phyloP scores from a whole-genome alignment of 2,113 vertebrate species.

The Physeter macrocephalus region DNA sequence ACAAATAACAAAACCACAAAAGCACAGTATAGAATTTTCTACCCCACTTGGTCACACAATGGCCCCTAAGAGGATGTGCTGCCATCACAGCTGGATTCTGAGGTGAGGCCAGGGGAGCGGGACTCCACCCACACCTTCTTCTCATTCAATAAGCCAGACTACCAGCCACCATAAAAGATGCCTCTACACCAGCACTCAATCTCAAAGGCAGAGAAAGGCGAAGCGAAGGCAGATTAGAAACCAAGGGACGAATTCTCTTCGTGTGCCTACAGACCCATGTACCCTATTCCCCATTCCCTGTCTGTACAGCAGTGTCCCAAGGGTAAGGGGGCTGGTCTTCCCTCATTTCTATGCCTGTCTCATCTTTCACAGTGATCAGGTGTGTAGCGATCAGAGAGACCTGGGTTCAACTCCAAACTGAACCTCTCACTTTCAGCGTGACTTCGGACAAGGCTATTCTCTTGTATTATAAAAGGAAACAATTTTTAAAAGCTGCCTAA shows the following conservation, averaged over 20 bases:
- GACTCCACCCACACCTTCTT: not conserved
- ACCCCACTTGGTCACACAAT: not conserved
- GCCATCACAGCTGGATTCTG: not conserved
- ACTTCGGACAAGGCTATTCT: not conserved
- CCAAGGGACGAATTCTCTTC: not conserved
- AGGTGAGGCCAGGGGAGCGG: not conserved
- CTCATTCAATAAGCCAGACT: not conserved
- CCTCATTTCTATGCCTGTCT: not conserved
- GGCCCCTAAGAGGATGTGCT: not conserved
- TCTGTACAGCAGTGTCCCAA: not conserved
- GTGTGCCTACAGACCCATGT: not conserved
- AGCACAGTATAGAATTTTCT: not conserved
- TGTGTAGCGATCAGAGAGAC: not conserved
- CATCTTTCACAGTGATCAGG: not conserved
- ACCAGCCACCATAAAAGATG: not conserved
- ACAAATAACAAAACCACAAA: not conserved
- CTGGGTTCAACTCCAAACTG: not conserved
- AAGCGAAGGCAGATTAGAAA: not conserved
- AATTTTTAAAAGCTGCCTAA: not conserved
- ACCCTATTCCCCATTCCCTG: not conserved
- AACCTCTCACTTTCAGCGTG: not conserved
- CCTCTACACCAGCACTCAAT: not conserved
- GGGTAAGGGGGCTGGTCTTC: not conserved
- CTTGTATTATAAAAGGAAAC: not conserved
- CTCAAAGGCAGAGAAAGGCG: not conserved